Evolutionary conservation across 2,888 invertebrate species (phyloP).

Genomic region (Scaptomyza polygonia): DNA sequence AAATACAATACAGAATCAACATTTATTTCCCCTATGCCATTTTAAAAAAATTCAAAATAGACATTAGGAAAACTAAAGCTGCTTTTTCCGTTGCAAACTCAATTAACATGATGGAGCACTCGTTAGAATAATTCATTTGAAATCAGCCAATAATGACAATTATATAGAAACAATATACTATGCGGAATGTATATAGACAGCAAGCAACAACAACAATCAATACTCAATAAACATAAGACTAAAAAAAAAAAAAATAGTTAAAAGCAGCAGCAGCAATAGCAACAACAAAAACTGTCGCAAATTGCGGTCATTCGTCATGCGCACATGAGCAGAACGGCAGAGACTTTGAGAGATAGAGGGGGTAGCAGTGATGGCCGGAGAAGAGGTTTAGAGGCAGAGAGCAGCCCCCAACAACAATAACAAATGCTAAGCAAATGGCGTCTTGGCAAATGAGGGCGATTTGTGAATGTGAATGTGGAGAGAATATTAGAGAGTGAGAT

Average conservation of each 20-base stretch:
- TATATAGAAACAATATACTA: slow-evolving; percentile 37
- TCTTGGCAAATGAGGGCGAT: slow-evolving; percentile 63
- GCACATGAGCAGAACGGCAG: slow-evolving; percentile 80
- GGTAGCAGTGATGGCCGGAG: background rate
- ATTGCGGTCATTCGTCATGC: slow-evolving; percentile 84
- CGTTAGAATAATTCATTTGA: slow-evolving; percentile 60
- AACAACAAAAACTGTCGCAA: slow-evolving; percentile 76
- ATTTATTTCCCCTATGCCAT: slow-evolving; percentile 53
- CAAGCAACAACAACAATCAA: slow-evolving; percentile 67
- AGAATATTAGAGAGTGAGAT: background rate
- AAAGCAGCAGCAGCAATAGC: slow-evolving; percentile 38
- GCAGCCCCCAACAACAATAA: slow-evolving; percentile 35
- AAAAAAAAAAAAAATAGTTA: slow-evolving; percentile 66
- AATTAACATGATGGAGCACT: slow-evolving; percentile 32
- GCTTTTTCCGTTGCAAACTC: slow-evolving; percentile 21
- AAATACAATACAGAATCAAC: slow-evolving; percentile 41
- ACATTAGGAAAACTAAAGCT: slow-evolving; percentile 31
- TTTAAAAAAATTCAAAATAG: slow-evolving; percentile 36
- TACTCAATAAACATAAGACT: slow-evolving; percentile 67
- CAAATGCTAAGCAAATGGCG: slow-evolving; percentile 70
- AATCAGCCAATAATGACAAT: slow-evolving; percentile 71
- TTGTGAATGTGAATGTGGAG: slow-evolving; percentile 26
- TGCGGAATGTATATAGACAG: slow-evolving; percentile 17
- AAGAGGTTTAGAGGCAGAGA: slow-evolving; percentile 16
- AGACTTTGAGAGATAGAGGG: slow-evolving; percentile 34